phyloP scores from a whole-genome alignment of 2,797 vertebrate genomes.

The Dromococcyx pavoninus region DNA sequence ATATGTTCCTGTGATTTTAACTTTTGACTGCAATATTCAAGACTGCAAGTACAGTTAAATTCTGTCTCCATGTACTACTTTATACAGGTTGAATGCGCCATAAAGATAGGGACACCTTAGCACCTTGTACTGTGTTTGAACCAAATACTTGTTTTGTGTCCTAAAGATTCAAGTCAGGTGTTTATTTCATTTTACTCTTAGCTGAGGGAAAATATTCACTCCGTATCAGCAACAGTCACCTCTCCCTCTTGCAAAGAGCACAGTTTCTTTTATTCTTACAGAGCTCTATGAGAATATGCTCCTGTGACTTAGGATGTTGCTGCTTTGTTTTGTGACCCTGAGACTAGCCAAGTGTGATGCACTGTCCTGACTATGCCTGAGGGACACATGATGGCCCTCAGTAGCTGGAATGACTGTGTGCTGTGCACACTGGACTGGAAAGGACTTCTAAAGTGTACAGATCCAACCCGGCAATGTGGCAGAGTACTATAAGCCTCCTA shows the following conservation, averaged over 20 bases:
- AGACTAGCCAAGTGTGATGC: background rate
- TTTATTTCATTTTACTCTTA: background rate
- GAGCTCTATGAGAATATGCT: background rate
- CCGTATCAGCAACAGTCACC: background rate
- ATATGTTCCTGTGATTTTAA: background rate
- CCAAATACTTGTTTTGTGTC: background rate
- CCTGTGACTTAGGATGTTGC: background rate
- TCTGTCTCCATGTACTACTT: background rate
- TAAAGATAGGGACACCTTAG: background rate
- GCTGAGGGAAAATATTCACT: background rate
- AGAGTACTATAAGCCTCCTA: background rate
- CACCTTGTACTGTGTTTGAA: background rate
- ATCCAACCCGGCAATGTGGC: background rate
- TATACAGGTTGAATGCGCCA: background rate
- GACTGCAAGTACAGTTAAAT: background rate
- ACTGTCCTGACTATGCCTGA: background rate
- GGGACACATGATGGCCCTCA: background rate
- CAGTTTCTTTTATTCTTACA: background rate
- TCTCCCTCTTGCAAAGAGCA: background rate
- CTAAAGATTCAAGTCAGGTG: background rate
- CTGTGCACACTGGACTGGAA: background rate
- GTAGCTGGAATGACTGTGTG: background rate
- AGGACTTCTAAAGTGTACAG: background rate
- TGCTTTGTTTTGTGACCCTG: background rate
- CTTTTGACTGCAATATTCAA: background rate